These are phyloP conservation scores for Listronotus bonariensis DNA, from an alignment of 1,140 invertebrate species.

Conservation along the genomic window DNA sequence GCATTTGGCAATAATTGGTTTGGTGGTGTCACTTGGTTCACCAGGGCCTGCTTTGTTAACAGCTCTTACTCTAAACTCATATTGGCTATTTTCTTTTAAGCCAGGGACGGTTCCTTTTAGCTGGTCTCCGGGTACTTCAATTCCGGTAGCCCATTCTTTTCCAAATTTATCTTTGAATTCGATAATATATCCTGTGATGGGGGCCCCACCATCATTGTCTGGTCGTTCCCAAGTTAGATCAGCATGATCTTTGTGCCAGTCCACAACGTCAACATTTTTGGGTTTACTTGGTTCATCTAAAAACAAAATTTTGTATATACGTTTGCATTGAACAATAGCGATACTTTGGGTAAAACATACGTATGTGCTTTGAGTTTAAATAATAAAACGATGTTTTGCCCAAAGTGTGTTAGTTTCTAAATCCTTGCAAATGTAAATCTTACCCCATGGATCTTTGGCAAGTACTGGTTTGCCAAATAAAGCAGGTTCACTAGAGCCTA, in stretches of 20 bases:
- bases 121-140: constrained; percentile 78
- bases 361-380: too few species aligned
- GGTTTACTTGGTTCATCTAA: constrained; percentile 92
- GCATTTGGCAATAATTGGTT: constrained; percentile 94
- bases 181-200: constrained; percentile 92
- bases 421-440: constrained; percentile 33
- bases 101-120: constrained; percentile 80
- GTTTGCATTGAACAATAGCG: not conserved
- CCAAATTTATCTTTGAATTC: constrained; percentile 94
- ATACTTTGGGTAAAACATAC: too few species aligned
- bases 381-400: not conserved
- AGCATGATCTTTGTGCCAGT: constrained; percentile 96
- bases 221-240: constrained; percentile 91
- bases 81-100: constrained; percentile 92
- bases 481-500: constrained; percentile 86
- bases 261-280: constrained; percentile 83
- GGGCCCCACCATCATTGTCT: constrained; percentile 88
- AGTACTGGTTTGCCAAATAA: constrained; percentile 83
- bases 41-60: constrained; percentile 95
- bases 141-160: constrained; percentile 84
- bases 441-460: constrained; percentile 98
- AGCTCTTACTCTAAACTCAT: constrained; percentile 95
- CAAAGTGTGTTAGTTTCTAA: not conserved
- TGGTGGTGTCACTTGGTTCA: constrained; percentile 91
- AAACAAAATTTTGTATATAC: constrained; percentile 37